These are phyloP conservation scores for Cristatella mucedo DNA, from an alignment of 2,888 invertebrate species.

Conservation along the genomic window DNA sequence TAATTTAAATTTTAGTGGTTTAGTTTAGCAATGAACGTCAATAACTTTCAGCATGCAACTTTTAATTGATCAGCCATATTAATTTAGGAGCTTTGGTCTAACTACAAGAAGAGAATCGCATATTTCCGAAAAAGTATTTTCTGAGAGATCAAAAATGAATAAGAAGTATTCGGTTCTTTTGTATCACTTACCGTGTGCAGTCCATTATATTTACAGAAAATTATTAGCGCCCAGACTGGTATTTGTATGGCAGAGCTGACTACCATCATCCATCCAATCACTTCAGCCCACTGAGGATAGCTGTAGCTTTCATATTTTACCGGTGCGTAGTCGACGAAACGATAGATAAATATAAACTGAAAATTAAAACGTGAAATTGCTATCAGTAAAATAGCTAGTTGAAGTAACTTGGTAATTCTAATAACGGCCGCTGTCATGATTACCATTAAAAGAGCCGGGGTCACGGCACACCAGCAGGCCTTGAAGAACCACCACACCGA, in stretches of 20 bases:
- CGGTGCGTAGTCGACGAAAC: slow-evolving; percentile 4
- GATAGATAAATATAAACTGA: slow-evolving; percentile 5
- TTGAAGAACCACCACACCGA: slow-evolving; percentile 5
- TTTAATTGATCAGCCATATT: too few relatives aligned
- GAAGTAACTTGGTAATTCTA: not conserved
- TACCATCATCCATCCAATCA: slow-evolving; percentile 4
- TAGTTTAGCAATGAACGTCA: too few relatives aligned
- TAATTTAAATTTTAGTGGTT: too few relatives aligned
- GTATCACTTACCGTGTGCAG: too few relatives aligned
- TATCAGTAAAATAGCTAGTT: not conserved
- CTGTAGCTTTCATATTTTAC: not conserved
- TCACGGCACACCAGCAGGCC: slow-evolving; percentile 2
- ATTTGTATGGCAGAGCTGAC: slow-evolving; percentile 2
- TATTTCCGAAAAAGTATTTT: too few relatives aligned
- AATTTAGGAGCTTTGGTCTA: too few relatives aligned
- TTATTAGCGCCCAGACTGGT: slow-evolving; percentile 7
- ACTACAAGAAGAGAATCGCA: too few relatives aligned
- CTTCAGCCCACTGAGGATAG: slow-evolving; percentile 9
- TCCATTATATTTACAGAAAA: too few relatives aligned
- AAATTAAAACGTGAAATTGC: too few relatives aligned
- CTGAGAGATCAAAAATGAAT: too few relatives aligned
- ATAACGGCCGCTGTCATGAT: not conserved
- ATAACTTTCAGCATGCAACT: too few relatives aligned
- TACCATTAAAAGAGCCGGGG: slow-evolving; percentile 1
- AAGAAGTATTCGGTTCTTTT: too few relatives aligned